Base-by-base conservation (phyloP, 1,140 invertebrate genomes). In the Geopemphigus sp. region DNA sequence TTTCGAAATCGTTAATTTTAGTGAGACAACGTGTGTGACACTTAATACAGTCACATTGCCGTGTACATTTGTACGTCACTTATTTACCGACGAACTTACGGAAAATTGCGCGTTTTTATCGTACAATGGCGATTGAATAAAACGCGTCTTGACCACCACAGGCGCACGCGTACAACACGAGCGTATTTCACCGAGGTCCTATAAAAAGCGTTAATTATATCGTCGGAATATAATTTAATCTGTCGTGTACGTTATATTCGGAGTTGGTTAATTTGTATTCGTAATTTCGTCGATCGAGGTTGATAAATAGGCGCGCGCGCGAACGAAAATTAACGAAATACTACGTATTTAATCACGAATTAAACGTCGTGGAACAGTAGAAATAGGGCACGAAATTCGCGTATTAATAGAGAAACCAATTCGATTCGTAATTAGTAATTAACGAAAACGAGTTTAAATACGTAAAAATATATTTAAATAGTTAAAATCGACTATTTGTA, bases 1-100 rank as follows among this genome's bases (percentile, higher is more conserved):
- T 47, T 39, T 39, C 8, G 32, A 68, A 68, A 68, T 68, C 66
- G 50, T 68, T 68, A 68, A 68, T 68, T 68, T 66, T 47, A 68
- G 50, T 50, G 24, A 68, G 32, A 68, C 47, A n/a, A n/a, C 22
- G 2, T 54, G 6, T 15, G 1, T 53, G 6, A 14, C 26, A 63
- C 17, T 63, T 63, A 32, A 63, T 63, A 12, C 32, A 11, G 19
- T 61, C 17, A 26, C 26, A 61, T 61, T 61, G 8, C 29, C 29
- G 19, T 32, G 26, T 63, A 10, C 26, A 29, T 17, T 8, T 19
- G 19, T 63, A 26, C 17, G 19, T 26, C 8, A 11, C 57, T 15
- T 6, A 61, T 5, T 26, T 17, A 61, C 1, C 17, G 5, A 61
- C 8, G 17, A 15, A 61, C n/a, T 11, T 11, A 63, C 2, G 26